phyloP scores from a whole-genome alignment of 2,113 vertebrate species.

The Campylorhamphus procurvoides region DNA sequence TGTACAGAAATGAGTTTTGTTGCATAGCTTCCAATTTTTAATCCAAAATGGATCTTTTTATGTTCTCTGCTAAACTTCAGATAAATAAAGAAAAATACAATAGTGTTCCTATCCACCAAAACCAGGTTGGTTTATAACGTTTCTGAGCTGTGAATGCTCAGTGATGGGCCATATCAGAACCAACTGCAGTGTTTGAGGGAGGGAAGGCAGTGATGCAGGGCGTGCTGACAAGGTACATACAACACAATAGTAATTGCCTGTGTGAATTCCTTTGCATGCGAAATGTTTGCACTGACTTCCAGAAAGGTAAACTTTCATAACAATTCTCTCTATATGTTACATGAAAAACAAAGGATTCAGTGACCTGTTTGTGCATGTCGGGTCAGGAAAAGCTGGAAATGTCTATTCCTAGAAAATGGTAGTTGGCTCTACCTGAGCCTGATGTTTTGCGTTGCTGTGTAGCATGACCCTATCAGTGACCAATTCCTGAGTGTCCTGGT shows the following conservation, averaged over 20 bases:
- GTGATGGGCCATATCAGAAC: accelerated
- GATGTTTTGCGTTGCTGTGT: accelerated
- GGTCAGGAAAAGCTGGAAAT: neutral
- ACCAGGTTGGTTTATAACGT: neutral
- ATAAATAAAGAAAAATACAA: neutral
- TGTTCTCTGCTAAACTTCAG: neutral
- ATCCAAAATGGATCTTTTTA: neutral
- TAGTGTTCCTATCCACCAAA: neutral
- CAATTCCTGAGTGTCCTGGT: neutral
- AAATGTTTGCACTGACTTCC: neutral
- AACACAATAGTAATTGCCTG: neutral
- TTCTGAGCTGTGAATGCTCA: neutral
- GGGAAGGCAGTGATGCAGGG: neutral
- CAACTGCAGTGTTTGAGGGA: neutral
- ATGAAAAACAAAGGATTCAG: neutral
- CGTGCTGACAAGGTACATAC: neutral
- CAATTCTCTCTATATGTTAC: neutral
- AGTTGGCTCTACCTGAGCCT: neutral
- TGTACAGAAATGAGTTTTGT: accelerated
- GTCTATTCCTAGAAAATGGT: neutral
- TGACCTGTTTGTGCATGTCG: accelerated
- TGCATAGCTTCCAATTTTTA: neutral
- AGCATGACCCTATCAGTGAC: neutral
- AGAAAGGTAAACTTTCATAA: neutral
- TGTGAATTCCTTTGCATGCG: neutral